These are phyloP conservation scores for Dissostichus mawsoni DNA, from an alignment of 2,113 vertebrate species.

Conservation along the genomic window DNA sequence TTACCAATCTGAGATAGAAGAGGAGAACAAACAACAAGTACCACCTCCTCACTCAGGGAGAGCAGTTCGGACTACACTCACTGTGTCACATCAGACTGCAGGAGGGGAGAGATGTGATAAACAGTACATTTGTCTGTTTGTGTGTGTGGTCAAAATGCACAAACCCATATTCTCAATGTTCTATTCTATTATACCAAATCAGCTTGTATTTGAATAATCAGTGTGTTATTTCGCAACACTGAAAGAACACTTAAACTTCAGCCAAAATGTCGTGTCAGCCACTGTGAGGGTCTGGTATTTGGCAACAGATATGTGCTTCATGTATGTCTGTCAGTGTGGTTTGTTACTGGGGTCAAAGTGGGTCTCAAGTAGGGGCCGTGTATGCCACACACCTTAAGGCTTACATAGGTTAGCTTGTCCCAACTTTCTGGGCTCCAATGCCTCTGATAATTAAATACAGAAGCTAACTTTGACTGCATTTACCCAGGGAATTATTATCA, in stretches of 20 bases:
- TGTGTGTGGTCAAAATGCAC: background rate
- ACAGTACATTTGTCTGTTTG: background rate
- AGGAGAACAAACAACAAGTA: slow-evolving; percentile 73
- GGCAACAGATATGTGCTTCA: background rate
- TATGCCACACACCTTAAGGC: background rate
- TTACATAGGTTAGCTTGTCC: background rate
- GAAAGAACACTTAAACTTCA: background rate
- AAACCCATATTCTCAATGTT: background rate
- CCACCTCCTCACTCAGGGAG: slow-evolving; percentile 49
- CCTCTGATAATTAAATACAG: slow-evolving; percentile 1
- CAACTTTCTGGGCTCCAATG: background rate
- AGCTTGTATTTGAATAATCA: slow-evolving; percentile 10
- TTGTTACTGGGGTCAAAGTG: background rate
- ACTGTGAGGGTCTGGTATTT: background rate
- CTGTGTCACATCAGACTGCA: slow-evolving; percentile 37
- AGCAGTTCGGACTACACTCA: slow-evolving; percentile 52
- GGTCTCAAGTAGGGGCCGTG: background rate
- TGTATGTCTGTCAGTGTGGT: background rate
- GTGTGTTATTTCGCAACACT: background rate
- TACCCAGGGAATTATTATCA: background rate
- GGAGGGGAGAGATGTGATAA: slow-evolving; percentile 7
- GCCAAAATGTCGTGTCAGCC: background rate
- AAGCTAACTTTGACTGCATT: slow-evolving; percentile 3
- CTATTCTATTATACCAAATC: background rate
- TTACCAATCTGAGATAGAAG: slow-evolving; percentile 75